Base-by-base conservation (phyloP, 2,888 invertebrate genomes). In the Seira ritae region DNA sequence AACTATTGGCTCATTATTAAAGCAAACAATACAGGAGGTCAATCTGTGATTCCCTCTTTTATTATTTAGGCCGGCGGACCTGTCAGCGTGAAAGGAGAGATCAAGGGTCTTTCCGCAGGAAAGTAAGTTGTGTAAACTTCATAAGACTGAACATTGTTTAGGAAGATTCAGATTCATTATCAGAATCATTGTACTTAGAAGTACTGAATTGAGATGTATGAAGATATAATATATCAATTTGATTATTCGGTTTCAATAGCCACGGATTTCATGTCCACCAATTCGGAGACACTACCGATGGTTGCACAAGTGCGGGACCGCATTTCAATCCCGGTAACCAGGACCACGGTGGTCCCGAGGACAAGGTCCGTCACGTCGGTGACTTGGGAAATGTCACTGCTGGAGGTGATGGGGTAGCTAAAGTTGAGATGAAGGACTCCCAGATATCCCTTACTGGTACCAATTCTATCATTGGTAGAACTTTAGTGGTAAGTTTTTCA, bases 231-330 rank as follows among this genome's bases (percentile, higher is more conserved):
- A 6, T 42, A 42, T 8, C 42, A 12, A 42, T 8, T 42, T 42
- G 12, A 42, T 42, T 42, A 12, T 12, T 12, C 12, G 12, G 6
- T 6, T 42, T 42, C 6, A 6, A 12, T 24, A 79, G 79, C 6
- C 96, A 97, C 90, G 97, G 97, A 22, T 97, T 98, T 92, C 98
- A 98, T 90, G 94, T 98, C 84, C 98, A 98, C 90, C 96, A 98
- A 92, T 98, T 97, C 90, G 98, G 98, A 0, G 98, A 98, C 91
- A 96, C 96, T 90, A 97, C 97, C 31, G 97, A 98, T 90, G 97
- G 92, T 0, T 98, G 98, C 91, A 96, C 95, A n/a, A 97, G 97
- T 55, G 97, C 98, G 46, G 98, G 98, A 0, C 92, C 96, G 0
- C 98, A 98, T 92, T 98, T 96, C 92, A 98, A 98, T 92, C 98